Percentiles rank a stretch among this genome's conserved stretches.
These are phyloP conservation scores for Bombus affinis DNA, from an alignment of 1,140 invertebrate species.

Conservation along the genomic window DNA sequence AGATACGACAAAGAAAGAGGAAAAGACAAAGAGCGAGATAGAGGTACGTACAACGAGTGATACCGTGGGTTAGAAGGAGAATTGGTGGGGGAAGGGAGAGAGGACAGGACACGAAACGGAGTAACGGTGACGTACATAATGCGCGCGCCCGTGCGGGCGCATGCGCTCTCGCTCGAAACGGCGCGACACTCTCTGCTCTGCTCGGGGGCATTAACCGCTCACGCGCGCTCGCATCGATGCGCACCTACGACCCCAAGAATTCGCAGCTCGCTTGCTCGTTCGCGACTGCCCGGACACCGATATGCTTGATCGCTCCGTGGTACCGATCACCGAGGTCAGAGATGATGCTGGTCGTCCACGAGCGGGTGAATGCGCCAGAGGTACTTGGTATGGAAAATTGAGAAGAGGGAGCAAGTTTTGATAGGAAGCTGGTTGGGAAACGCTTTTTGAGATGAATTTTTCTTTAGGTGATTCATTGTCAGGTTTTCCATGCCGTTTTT, in stretches of 20 bases:
- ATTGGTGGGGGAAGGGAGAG: slow-evolving; percentile 33
- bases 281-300: slow-evolving; percentile 54
- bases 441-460: background rate
- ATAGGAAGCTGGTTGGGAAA: background rate
- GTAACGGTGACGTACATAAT: slow-evolving; percentile 82
- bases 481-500: too few species aligned
- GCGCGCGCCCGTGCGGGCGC: slow-evolving; percentile 70
- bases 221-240: slow-evolving; percentile 61
- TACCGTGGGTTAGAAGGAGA: background rate
- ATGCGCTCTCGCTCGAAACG: slow-evolving; percentile 46
- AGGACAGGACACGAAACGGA: slow-evolving; percentile 75
- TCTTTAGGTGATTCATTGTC: background rate
- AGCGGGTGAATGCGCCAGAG: slow-evolving; percentile 11
- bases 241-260: slow-evolving; percentile 73
- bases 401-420: background rate
- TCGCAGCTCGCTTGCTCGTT: slow-evolving; percentile 73
- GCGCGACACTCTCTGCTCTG: slow-evolving; percentile 63
- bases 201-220: slow-evolving; percentile 80
- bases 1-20: slow-evolving; percentile 13
- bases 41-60: slow-evolving; percentile 1
- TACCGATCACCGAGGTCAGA: slow-evolving; percentile 62
- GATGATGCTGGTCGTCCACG: slow-evolving; percentile 11
- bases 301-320: slow-evolving; percentile 36
- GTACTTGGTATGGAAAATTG: background rate
- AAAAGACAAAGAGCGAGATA: slow-evolving; percentile 4